Base-by-base conservation (phyloP, 1,140 invertebrate genomes). In the Drosophila funebris region DNA sequence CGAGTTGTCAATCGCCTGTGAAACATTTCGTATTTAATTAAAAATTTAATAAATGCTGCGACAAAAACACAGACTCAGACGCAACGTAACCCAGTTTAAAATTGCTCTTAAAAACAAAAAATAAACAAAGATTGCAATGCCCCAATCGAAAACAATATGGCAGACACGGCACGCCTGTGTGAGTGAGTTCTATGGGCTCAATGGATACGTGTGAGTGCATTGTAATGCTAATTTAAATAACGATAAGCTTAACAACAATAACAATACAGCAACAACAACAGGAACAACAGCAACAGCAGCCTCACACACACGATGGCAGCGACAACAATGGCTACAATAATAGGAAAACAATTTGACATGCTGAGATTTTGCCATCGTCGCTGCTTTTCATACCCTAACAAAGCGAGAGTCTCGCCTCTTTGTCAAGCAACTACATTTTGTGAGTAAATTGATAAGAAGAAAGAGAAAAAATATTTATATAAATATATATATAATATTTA, bases 221-320 rank as follows among this genome's bases (percentile, higher is more conserved):
- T 87, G 77, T 87, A 85, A 85, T 85, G 82, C 82, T 85, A 85
- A 85, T 85, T 85, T 85, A 85, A 87, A 85, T 81, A 85, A 81
- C 77, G 82, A 85, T 85, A 85, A 85, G 81, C 74, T 67, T 43
- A 68, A 68, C 82, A 85, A 84, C 77, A 78, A 62, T 57, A 58
- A 43, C 56, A 62, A 57, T 61, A 54, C 63, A 66, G 46, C 33
- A 48, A 39, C 44, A 71, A 43, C 62, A 72, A 53, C 63, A 69
- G 36, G 33, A 46, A 46, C 43, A 70, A 37, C 61, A 71, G 53
- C 63, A 70, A 37, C 64, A 71, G 8, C 27, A 20, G 1, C n/a
- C n/a, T n/a, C n/a, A n/a, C 37, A 43, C 43, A 48, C 33, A 63
- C 62, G 50, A 61, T 77, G 76, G 27, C 71, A 62, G 43, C 64